Evolutionary conservation across 2,797 vertebrate genomes (phyloP).

Genomic region (Galago senegalensis): DNA sequence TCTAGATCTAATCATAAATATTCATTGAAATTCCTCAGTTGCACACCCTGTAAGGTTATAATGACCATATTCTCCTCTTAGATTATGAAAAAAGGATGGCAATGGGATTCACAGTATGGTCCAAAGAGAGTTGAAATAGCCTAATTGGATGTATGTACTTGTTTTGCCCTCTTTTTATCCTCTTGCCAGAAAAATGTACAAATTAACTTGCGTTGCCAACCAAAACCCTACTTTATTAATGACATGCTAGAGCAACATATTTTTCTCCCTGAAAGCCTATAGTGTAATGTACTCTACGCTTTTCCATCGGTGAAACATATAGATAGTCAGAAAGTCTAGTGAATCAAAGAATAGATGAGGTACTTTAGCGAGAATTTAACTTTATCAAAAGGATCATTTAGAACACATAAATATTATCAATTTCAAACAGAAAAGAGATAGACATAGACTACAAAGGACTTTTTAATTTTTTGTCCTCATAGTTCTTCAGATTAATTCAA

Average conservation of each 20-base stretch:
- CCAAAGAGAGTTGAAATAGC: not conserved
- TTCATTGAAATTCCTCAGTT: not conserved
- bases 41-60: not conserved
- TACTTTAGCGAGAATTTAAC: not conserved
- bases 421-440: not conserved
- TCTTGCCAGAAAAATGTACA: not conserved
- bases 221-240: not conserved
- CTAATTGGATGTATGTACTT: no score
- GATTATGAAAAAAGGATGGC: not conserved
- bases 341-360: not conserved
- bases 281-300: not conserved
- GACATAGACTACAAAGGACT: not conserved
- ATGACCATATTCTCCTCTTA: not conserved
- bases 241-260: not conserved
- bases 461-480: not conserved
- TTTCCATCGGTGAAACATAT: not conserved
- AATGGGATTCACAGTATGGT: not conserved
- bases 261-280: not conserved
- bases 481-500: not conserved
- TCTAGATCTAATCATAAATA: not conserved
- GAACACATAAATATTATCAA: not conserved
- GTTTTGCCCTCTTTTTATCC: not conserved
- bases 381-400: not conserved
- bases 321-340: not conserved
- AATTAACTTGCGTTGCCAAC: not conserved